Evolutionary conservation across 2,888 invertebrate species (phyloP), one percentile per base, ranked within the genome.

Genomic region (Himalopsyche japonica): DNA sequence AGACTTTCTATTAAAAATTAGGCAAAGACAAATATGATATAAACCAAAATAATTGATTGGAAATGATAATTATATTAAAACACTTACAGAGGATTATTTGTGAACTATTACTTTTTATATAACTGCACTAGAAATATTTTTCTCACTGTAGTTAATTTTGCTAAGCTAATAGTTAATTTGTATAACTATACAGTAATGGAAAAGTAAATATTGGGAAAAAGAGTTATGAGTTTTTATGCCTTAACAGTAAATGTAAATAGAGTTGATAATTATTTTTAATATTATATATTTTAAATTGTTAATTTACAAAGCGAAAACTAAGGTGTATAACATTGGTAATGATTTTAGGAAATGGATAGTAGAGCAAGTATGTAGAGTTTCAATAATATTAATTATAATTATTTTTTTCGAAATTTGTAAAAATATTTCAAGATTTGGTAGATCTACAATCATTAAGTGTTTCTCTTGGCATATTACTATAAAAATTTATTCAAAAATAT

Each of bases 1-100:
- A 57, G 76, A 81, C 32, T 49, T 79, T 82, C 86, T 86, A 86
- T 70, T 85, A 79, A 86, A 85, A 86, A 85, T 85, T 82, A 82
- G 85, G 82, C 84, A 86, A 85, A 76, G 30, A 70, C 27, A 70
- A 27, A 70, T 70, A 70, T 70, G 43, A 70, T 70, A 15, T 70
- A 70, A 12, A 70, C 70, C 70, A 70, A 24, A 70, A 70, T 37
- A 70, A 70, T 27, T 30, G 1, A 30, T 70, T 27, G 1, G n/a
- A 43, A 77, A 77, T 34, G 34, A 77, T 34, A 37, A 37, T 37
- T 37, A 37, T n/a, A 2, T n/a, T 24, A 49, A 48, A 37, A 48
- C 10, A 24, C 27, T 27, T 79, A 27, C 20, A 27, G 20, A 70
- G 7, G 32, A 47, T 80, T 32, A 20, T 64, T 48, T 18, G 24